Base-by-base conservation (phyloP, 2,888 invertebrate genomes). In the Lycia hirtaria region DNA sequence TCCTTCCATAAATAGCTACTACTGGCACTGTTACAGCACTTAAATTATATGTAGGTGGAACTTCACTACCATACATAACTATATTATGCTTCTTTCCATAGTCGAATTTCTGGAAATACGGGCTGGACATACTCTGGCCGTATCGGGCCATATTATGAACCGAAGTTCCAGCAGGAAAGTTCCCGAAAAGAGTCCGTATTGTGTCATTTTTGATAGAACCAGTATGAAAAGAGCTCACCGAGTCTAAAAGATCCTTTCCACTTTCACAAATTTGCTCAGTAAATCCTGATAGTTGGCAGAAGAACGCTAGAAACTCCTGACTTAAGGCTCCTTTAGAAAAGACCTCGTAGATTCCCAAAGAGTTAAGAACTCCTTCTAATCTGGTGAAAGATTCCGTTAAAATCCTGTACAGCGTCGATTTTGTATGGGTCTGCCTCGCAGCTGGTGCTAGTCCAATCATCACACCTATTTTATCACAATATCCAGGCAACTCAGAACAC, bases 361-460 rank as follows among this genome's bases (percentile, higher is more conserved):
- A 40, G 4, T 65, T 56, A 3, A 87, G 49, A 0, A 68, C 2
- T 14, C 65, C 56, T 60, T 81, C 80, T 1, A 79, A 33, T 1
- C 37, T 59, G 7, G 59, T 59, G 0, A 81, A 53, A 0, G 61
- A 44, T 26, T 67, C 58, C 0, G 69, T 57, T 0, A 82, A 0
- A 0, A 59, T 12, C 44, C 77, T 74, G 24, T 76, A 79, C 0
- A 67, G 19, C 0, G 64, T 15, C 0, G 84, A 79, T 56, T 83
- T 82, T 65, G 94, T 73, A 71, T 93, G 71, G 44, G 88, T 75
- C 81, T 93, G 82, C 4, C 87, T 79, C 0, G 83, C 44, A 0
- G 96, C 94, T 0, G 96, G 96, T 0, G 95, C 95, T 50, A 96
- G 68, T 0, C 93, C 93, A 56, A 94, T 93, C 80, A 94, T 89